Conservation (phyloP, 2,113 vertebrate genomes). For the Carassius auratus region DNA sequence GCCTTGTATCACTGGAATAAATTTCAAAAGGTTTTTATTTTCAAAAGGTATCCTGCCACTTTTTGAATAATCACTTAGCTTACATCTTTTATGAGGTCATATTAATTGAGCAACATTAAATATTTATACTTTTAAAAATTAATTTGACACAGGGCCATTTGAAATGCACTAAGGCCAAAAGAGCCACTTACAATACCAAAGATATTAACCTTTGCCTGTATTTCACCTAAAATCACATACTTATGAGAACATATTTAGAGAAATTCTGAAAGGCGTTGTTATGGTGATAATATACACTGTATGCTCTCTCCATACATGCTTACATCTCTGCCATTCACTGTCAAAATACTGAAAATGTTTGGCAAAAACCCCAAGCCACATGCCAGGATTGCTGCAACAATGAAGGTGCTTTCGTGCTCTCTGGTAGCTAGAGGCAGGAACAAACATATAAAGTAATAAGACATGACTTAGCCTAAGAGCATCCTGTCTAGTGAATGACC, state of each 20-base stretch:
- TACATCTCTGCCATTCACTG: not conserved
- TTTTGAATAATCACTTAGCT: not conserved
- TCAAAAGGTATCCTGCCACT: not conserved
- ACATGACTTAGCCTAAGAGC: slow-evolving; percentile 31
- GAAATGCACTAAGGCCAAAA: not conserved
- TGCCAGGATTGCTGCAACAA: slow-evolving; percentile 3
- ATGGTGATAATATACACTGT: not conserved
- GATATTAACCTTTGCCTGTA: not conserved
- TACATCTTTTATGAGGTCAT: not conserved
- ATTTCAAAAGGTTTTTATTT: not conserved
- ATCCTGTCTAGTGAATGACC: slow-evolving; percentile 33
- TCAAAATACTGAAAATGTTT: slow-evolving; percentile 19
- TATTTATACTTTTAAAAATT: not conserved
- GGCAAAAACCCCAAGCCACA: slow-evolving; percentile 13
- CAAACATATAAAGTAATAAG: slow-evolving; percentile 38
- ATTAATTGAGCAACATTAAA: not conserved
- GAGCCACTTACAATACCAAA: not conserved
- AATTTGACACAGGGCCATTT: not conserved
- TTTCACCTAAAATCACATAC: not conserved
- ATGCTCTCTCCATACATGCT: not conserved
- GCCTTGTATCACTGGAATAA: no score
- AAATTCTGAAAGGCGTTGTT: not conserved
- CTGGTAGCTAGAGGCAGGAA: slow-evolving; percentile 20
- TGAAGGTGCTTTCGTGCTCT: not conserved
- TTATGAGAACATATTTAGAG: not conserved